Evolutionary conservation across 2,113 vertebrate species (phyloP), one percentile per base, ranked within the genome.

Genomic region (Asarcornis scutulata): DNA sequence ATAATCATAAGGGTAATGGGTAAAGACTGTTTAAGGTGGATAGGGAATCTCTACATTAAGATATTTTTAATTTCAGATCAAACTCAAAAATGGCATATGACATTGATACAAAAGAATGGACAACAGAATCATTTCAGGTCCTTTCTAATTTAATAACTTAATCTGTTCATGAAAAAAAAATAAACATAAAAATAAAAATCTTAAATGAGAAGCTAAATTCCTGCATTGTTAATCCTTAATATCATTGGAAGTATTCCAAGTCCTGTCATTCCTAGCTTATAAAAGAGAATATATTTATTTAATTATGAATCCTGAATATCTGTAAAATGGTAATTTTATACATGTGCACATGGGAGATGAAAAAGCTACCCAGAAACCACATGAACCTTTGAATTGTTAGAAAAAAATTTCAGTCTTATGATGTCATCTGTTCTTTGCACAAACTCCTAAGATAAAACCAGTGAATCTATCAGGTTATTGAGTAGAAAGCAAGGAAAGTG

Each of bases 31-130:
- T 80, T 31, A 31, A 38, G 6, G 11, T 73, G 7, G 7, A 38
- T 18, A 42, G 3, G 0, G 9, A 27, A 32, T 38, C 22, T 62
- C 22, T 29, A 48, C 2, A 42, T 12, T 1, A 53, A 1, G 5
- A 20, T 34, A 5, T 13, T 76, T 83, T 77, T 44, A 83, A 52
- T 60, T 64, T 36, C 11, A 69, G 2, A 2, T 62, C 7, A 81
- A n/a, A 20, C 6, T 48, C 31, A 29, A 32, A n/a, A 29, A 5
- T 34, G 6, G 6, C 1, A 23, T 44, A 48, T 1, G 3, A 31
- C 17, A 38, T 38, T 38, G 2, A n/a, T 60, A 38, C 20, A n/a
- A 31, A 83, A 66, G 9, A 74, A 52, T 29, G 7, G 8, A 16
- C 17, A 3, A 42, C 9, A 34, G 22, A 81, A 73, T 4, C 7